A percentile compares a stretch with the other conserved stretches of the same genome.
phyloP scores from a whole-genome alignment of 1,140 invertebrate genomes.

The Chlorops oryzae region DNA sequence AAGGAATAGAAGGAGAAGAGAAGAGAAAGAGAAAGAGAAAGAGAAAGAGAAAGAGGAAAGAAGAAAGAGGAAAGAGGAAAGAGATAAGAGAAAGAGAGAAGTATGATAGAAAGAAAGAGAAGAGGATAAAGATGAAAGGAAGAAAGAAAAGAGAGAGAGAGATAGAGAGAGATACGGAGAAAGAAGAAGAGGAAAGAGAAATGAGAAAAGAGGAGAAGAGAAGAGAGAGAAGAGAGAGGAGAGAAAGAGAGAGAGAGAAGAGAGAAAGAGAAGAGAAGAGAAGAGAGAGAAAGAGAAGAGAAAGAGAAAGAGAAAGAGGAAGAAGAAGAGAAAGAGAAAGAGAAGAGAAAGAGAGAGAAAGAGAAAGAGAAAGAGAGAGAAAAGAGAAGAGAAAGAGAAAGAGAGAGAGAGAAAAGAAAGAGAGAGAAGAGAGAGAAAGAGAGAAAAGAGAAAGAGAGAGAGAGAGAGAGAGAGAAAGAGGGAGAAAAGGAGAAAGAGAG shows the following conservation, averaged over 20 bases:
- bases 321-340: neutral
- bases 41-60: neutral
- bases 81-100: neutral
- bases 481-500: neutral
- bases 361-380: neutral
- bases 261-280: neutral
- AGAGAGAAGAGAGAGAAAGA: neutral
- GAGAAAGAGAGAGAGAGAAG: neutral
- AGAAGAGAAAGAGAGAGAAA: conserved; percentile 1
- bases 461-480: neutral
- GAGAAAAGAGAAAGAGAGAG: neutral
- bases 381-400: neutral
- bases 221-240: neutral
- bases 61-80: neutral
- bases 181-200: neutral
- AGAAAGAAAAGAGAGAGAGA: neutral
- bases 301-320: neutral
- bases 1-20: neutral
- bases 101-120: neutral
- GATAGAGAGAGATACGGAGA: neutral
- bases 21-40: neutral
- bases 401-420: neutral
- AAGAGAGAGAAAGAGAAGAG: neutral
- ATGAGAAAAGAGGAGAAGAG: neutral
- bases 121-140: neutral